phyloP scores from a whole-genome alignment of 2,797 vertebrate genomes.

The Delichon dasypus region DNA sequence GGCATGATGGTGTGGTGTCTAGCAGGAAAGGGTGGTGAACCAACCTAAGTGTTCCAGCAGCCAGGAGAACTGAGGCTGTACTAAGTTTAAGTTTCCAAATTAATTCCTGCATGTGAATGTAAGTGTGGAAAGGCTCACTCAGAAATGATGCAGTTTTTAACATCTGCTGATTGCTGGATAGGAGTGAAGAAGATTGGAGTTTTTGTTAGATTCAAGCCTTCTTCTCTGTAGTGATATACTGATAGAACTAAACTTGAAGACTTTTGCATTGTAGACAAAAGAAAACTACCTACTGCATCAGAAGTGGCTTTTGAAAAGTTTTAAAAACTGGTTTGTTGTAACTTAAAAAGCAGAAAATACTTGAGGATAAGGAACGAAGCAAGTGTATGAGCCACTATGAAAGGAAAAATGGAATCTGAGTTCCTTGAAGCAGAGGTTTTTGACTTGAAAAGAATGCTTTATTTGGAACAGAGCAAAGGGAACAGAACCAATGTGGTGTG shows the following conservation, averaged over 20 bases:
- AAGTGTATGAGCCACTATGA: not conserved
- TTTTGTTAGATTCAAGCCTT: not conserved
- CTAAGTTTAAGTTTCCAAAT: not conserved
- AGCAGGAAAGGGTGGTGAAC: not conserved
- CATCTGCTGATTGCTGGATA: not conserved
- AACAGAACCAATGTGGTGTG: not conserved
- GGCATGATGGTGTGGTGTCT: not conserved
- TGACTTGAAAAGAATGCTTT: not conserved
- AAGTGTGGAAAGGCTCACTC: not conserved
- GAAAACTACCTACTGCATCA: not conserved
- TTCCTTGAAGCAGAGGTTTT: not conserved
- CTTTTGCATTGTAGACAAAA: not conserved
- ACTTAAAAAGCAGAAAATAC: not conserved
- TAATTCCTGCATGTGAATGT: not conserved
- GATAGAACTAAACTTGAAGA: not conserved
- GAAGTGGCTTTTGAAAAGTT: not conserved
- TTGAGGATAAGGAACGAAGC: not conserved
- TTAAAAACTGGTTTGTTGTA: not conserved
- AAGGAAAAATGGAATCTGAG: not conserved
- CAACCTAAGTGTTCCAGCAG: not conserved
- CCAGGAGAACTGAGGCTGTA: not conserved
- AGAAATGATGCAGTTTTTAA: not conserved
- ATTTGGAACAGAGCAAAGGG: not conserved
- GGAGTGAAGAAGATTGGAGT: not conserved
- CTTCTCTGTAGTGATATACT: not conserved